Conservation (phyloP, 2,113 vertebrate genomes). For the Gorsachius goisagi region DNA sequence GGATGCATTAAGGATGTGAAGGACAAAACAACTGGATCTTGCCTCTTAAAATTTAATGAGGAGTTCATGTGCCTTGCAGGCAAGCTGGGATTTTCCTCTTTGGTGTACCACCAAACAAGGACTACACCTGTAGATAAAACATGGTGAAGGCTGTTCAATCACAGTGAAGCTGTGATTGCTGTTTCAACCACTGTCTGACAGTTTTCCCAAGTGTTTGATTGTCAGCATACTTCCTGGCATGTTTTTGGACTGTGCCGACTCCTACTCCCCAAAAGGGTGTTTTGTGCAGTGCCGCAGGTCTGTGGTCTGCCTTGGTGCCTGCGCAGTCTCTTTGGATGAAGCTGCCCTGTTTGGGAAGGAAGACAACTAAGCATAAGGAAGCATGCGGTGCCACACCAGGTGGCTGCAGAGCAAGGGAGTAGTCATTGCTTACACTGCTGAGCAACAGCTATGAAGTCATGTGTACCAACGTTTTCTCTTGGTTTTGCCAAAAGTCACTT, state of each 20-base stretch:
- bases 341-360: not conserved
- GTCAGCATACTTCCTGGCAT: not conserved
- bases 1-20: not conserved
- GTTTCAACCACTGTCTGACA: not conserved
- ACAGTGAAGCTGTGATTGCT: not conserved
- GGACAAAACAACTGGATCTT: not conserved
- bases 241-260: not conserved
- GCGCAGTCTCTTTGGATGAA: not conserved
- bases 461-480: not conserved
- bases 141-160: not conserved
- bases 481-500: not conserved
- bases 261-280: not conserved
- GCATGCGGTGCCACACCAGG: rapidly evolving
- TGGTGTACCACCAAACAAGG: not conserved
- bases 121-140: not conserved
- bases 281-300: not conserved
- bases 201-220: not conserved
- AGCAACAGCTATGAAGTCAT: not conserved
- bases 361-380: not conserved
- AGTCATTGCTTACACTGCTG: not conserved
- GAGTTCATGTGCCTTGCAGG: not conserved
- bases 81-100: not conserved
- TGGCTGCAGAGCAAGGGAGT: not conserved
- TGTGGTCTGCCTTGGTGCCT: not conserved
- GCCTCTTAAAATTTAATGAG: not conserved